Conservation (phyloP, 2,888 invertebrate species). For the Muscina levida region DNA sequence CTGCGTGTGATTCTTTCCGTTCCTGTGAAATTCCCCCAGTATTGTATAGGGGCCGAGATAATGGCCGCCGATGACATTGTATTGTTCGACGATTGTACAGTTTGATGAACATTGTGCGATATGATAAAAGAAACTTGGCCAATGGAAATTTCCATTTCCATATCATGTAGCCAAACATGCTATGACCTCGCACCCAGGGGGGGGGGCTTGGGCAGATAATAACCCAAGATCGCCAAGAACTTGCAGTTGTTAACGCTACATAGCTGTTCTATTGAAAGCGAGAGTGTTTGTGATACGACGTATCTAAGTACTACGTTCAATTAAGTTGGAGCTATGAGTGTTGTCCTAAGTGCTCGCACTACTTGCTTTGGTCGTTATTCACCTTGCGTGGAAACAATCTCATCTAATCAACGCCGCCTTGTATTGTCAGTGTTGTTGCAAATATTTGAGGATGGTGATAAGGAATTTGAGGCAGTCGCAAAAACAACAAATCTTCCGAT, state of each 20-base stretch:
- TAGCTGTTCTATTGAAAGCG: slow-evolving; percentile 1
- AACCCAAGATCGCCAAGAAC: too few species aligned
- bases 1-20: slow-evolving; percentile 10
- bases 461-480: slow-evolving; percentile 23
- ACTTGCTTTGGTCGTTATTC: background rate
- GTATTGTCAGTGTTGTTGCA: slow-evolving; percentile 21
- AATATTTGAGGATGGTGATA: slow-evolving; percentile 38
- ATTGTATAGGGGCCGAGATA: slow-evolving; percentile 3
- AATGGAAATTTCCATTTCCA: slow-evolving; percentile 57
- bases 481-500: background rate
- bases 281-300: background rate
- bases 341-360: background rate
- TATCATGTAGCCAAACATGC: too few species aligned
- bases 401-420: background rate
- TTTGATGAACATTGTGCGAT: slow-evolving; percentile 37
- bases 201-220: too few species aligned
- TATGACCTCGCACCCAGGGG: too few species aligned
- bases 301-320: background rate
- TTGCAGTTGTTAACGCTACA: background rate
- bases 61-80: slow-evolving; percentile 6
- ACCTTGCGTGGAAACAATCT: slow-evolving; percentile 50
- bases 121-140: slow-evolving; percentile 45
- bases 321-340: too few species aligned
- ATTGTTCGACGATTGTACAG: slow-evolving; percentile 1
- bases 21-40: background rate